A percentile compares a stretch with the other conserved stretches of the same genome.
These are phyloP conservation scores for Lichenostomus cassidix DNA, from an alignment of 2,113 vertebrate species.

Conservation along the genomic window DNA sequence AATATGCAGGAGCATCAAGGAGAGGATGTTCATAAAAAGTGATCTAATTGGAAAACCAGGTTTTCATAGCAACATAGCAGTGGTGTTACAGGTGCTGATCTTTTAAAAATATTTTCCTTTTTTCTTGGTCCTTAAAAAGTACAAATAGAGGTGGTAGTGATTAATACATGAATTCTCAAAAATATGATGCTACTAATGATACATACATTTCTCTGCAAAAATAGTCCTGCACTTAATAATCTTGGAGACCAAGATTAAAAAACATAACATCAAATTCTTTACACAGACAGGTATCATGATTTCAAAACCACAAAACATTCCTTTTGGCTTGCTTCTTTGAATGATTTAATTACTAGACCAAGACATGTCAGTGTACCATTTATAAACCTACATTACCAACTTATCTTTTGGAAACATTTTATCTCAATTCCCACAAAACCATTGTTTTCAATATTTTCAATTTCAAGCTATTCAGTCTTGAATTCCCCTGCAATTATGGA, in stretches of 20 bases:
- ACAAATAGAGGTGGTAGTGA: background rate
- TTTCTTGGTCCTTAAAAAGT: background rate
- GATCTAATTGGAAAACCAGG: background rate
- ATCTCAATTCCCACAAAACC: background rate
- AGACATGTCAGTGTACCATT: background rate
- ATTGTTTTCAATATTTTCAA: too few species aligned
- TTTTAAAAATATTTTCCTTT: background rate
- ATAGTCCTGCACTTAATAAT: background rate
- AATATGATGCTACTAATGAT: background rate
- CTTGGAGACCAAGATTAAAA: background rate
- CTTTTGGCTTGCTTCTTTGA: background rate
- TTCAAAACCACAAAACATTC: background rate
- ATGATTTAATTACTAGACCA: background rate
- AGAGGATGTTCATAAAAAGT: background rate
- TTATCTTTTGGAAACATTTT: background rate
- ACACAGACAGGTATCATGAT: too few species aligned
- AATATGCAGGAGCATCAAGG: background rate
- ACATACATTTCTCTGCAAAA: background rate
- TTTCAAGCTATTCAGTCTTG: background rate
- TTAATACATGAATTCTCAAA: background rate
- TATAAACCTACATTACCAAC: background rate
- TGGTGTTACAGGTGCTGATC: background rate
- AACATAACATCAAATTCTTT: background rate
- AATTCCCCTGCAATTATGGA: background rate
- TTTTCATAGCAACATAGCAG: background rate